Conservation (phyloP, 1,140 invertebrate species). For the Ostrea edulis region DNA sequence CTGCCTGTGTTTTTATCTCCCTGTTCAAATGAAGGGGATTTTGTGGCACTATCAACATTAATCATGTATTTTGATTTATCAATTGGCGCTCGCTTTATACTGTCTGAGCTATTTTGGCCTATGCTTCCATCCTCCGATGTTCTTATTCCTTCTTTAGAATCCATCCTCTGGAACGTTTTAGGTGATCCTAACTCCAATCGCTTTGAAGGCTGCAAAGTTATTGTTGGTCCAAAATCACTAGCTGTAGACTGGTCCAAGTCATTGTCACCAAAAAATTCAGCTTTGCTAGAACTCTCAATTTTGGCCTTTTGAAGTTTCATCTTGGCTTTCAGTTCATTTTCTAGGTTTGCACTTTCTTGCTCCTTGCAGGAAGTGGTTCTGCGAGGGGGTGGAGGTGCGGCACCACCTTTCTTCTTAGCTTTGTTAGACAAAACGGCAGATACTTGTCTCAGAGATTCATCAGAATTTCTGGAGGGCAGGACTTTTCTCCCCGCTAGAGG, state of each 20-base stretch:
- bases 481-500: slow-evolving; percentile 71
- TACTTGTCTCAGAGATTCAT: slow-evolving; percentile 38
- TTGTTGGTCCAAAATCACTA: slow-evolving; percentile 59
- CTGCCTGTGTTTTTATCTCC: slow-evolving; percentile 66
- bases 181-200: slow-evolving; percentile 58
- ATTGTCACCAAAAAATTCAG: slow-evolving; percentile 59
- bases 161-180: slow-evolving; percentile 64
- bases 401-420: slow-evolving; percentile 65
- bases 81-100: slow-evolving; percentile 72
- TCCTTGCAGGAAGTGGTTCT: slow-evolving; percentile 67
- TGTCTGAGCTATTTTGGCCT: slow-evolving; percentile 68
- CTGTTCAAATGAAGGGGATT: slow-evolving; percentile 57
- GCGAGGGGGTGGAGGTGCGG: slow-evolving; percentile 67
- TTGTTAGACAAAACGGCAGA: slow-evolving; percentile 64
- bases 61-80: slow-evolving; percentile 76
- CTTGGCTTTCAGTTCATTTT: slow-evolving; percentile 71
- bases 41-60: slow-evolving; percentile 66
- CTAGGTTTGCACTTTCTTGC: slow-evolving; percentile 41
- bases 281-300: slow-evolving; percentile 68
- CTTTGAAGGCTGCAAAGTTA: slow-evolving; percentile 60
- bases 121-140: slow-evolving; percentile 65
- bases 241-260: slow-evolving; percentile 47
- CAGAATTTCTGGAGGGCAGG: slow-evolving; percentile 62
- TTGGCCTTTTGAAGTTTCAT: slow-evolving; percentile 77
- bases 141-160: slow-evolving; percentile 58